These are phyloP conservation scores for Rana temporaria DNA, from an alignment of 2,113 vertebrate species.

Conservation along the genomic window DNA sequence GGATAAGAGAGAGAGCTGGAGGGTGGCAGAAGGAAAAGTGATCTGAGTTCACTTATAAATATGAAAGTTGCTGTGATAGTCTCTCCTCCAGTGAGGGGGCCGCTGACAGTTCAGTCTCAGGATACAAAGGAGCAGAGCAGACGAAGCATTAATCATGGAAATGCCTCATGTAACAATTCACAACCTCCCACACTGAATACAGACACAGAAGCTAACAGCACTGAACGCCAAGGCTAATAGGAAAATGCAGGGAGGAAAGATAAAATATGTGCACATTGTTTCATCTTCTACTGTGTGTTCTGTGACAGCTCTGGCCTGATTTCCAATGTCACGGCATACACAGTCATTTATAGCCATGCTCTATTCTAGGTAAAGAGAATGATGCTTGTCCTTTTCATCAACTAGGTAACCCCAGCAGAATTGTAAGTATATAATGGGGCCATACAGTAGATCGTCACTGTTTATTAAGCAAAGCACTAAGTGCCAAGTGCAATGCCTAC, in stretches of 20 bases:
- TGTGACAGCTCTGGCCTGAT: neutral
- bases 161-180: neutral
- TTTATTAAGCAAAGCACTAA: no score
- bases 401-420: no score
- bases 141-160: neutral
- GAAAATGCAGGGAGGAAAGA: neutral
- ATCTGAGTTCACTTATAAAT: neutral
- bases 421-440: no score
- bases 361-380: neutral
- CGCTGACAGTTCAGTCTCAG: slow-evolving; percentile 10
- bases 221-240: neutral
- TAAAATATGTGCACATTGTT: neutral
- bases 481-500: no score
- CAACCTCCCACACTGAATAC: neutral
- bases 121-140: neutral
- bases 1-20: no score
- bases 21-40: no score
- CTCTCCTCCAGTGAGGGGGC: no score
- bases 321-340: neutral
- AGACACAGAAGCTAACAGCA: neutral
- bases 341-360: neutral
- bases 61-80: neutral
- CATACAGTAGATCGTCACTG: no score
- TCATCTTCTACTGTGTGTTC: neutral
- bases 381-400: no score